Base-by-base conservation (phyloP, 2,113 vertebrate genomes). In the Salvator merianae region DNA sequence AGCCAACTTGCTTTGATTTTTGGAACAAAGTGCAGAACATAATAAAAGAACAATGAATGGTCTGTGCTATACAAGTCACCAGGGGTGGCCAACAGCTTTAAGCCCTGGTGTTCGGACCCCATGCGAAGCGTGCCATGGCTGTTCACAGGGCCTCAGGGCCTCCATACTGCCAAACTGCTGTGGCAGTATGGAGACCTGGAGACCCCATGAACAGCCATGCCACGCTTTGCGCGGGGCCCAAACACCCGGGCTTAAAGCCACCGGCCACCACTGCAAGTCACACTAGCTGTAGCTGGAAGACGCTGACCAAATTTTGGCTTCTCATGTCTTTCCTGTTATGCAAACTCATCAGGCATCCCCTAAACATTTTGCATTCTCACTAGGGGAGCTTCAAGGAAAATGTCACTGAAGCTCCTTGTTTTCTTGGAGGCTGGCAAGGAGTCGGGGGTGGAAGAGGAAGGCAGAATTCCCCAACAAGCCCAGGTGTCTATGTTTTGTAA, bases 391-490 rank as follows among this genome's bases (percentile, higher is more conserved):
- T 78, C 84, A 65, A 82, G 90, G 88, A 83, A 83, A 59, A 90
- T 87, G 38, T 43, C 89, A 83, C 83, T 88, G 62, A 79, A 85
- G 81, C 79, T 88, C 4, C 89, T 88, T 81, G 47, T 90, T 83
- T 79, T 26, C 34, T 79, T 88, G 83, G 26, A 87, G 81, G 85
- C 36, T 77, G 86, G 79, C 91, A 83, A 73, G 86, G 86, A 82
- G 76, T 92, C 86, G 73, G 30, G 75, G 79, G 62, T 83, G 80
- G 10, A 32, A 36, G 36, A 30, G 43, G 74, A 72, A 77, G 62
- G 69, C 83, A 84, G 62, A 30, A 30, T 66, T 76, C 76, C 86
- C 87, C 84, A 90, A 89, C 34, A 83, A 75, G 70, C 74, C 0
- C 0, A 72, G 69, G 82, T 34, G 75, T 83, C 77, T 62, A 10